Evolutionary conservation across 1,140 invertebrate species (phyloP).

Genomic region (Nasonia vitripennis): DNA sequence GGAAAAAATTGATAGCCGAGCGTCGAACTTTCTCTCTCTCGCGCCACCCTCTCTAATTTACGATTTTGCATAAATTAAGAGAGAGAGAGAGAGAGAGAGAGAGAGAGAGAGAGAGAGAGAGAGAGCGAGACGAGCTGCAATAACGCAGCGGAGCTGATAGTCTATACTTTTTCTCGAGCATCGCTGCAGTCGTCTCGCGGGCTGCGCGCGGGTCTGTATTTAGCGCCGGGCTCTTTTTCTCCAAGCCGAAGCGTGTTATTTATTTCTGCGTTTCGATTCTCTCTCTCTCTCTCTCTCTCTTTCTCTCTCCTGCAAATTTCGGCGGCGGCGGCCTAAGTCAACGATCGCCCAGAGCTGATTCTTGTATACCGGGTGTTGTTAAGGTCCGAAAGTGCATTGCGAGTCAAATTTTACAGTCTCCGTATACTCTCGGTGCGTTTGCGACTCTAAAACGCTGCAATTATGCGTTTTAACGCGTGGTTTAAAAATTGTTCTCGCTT

Average conservation of each 20-base stretch:
- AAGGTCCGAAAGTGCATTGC: neutral
- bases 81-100: too few species aligned
- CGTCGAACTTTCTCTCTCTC: neutral
- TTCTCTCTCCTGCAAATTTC: constrained; percentile 17
- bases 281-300: too few species aligned
- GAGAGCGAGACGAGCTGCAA: neutral
- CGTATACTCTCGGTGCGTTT: neutral
- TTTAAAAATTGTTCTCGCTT: neutral
- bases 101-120: neutral
- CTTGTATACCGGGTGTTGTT: neutral
- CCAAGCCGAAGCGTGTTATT: constrained; percentile 43
- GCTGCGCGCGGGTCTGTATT: constrained; percentile 23
- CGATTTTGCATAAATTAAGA: constrained; percentile 31
- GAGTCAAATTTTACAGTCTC: too few species aligned
- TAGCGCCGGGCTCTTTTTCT: constrained; percentile 30
- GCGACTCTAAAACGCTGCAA: neutral
- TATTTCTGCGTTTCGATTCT: constrained; percentile 52
- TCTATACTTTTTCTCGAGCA: neutral
- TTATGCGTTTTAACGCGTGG: neutral
- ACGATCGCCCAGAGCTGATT: constrained; percentile 7
- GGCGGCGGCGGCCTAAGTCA: neutral
- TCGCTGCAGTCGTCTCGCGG: neutral
- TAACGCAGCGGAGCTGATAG: neutral
- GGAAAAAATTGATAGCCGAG: constrained; percentile 1
- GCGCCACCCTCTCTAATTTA: neutral